A percentile compares a stretch with the other conserved stretches of the same genome.
These are phyloP conservation scores for Cheirogaleus medius DNA, from an alignment of 2,113 vertebrate species.

Conservation along the genomic window DNA sequence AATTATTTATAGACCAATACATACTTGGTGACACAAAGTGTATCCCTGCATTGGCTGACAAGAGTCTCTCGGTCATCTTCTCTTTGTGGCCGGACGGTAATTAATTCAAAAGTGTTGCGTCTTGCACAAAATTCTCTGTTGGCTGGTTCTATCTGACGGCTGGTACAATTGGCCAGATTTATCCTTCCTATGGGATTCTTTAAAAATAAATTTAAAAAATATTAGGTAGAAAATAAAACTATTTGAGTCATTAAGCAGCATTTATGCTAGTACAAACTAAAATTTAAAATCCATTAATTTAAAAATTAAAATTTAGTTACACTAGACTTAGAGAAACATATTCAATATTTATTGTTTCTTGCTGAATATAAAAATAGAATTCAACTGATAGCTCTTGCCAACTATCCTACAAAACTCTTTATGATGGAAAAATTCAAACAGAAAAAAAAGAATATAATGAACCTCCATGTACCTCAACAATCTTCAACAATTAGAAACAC, in stretches of 20 bases:
- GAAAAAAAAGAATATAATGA: neutral
- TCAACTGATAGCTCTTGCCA: neutral
- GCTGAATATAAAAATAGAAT: neutral
- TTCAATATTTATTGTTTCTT: neutral
- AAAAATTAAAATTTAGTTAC: conserved; percentile 8
- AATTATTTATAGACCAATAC: conserved; percentile 62
- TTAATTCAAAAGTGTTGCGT: conserved; percentile 95
- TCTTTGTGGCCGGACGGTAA: conserved; percentile 94
- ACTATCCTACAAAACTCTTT: neutral
- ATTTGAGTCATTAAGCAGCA: neutral
- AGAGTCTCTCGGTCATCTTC: conserved; percentile 96
- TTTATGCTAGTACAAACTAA: neutral
- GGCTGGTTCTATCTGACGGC: conserved; percentile 91
- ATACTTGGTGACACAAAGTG: conserved; percentile 97
- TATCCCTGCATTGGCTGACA: conserved; percentile 94
- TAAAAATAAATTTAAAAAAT: conserved; percentile 4
- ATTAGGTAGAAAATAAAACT: conserved; percentile 25
- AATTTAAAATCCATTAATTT: neutral
- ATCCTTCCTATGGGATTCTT: conserved; percentile 93
- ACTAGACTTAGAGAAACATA: neutral
- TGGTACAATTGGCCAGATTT: conserved; percentile 95
- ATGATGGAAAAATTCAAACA: neutral
- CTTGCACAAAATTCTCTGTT: conserved; percentile 97
- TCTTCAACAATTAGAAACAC: neutral
- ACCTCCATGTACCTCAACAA: neutral